Base-by-base conservation (phyloP, 2,797 vertebrate genomes). In the Sebastes steindachneri region DNA sequence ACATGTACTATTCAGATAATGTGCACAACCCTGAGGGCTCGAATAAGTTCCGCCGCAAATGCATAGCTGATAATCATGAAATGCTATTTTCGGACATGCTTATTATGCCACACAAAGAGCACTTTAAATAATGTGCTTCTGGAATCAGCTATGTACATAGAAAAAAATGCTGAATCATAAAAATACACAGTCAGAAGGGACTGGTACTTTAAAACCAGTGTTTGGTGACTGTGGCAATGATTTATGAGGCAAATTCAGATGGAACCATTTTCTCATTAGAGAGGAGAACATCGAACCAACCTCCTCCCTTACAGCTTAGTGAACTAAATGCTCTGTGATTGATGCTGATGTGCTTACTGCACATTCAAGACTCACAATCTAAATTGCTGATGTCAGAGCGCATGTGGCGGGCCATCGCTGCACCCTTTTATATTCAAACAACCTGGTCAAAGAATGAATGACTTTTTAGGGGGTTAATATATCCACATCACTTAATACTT, bases 231-330 rank as follows among this genome's bases (percentile, higher is more conserved):
- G 33, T 83, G 82, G 89, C 78, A 70, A 77, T 93, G 93, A 93
- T 93, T 91, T 92, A 94, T 90, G 91, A 89, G 79, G 79, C 70
- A 85, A 90, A 93, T 92, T 94, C 91, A 82, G 80, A 89, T 65
- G 88, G 88, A 91, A 93, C 85, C 82, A 79, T 94, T 93, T 93
- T 90, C 90, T 93, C 92, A 94, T 95, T 93, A 95, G 79, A 81
- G 74, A 82, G 65, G 62, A 86, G 90, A 93, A 90, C 88, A 87
- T 77, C 55, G 86, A 92, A 89, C 51, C 89, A 69, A 68, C 90
- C 83, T 86, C 84, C 82, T 90, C 80, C 84, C 84, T 86, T 69
- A 82, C 82, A 88, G 88, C 83, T 82, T 77, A 67, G 76, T 84
- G 90, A 88, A 87, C 90, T 89, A 91, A 92, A 91, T 74, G 87